Evolutionary conservation across 2,888 invertebrate genomes (phyloP).

Genomic region (Polyommatus iphigenia): DNA sequence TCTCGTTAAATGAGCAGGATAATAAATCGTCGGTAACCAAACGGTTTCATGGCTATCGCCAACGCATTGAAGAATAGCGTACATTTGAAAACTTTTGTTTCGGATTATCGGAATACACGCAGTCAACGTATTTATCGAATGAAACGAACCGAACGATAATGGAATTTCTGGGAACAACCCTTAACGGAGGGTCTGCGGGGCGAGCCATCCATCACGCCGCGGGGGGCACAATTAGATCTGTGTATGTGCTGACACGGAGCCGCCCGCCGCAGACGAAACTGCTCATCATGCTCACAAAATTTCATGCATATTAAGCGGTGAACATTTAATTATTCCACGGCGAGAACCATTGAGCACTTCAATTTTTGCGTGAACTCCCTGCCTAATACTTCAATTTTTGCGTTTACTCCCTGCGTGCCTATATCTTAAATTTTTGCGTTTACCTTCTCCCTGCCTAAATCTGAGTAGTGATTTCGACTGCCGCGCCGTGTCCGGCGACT

Average conservation of each 20-base stretch:
- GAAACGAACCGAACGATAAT: conserved; percentile 66
- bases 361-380: neutral
- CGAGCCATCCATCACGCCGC: conserved; percentile 71
- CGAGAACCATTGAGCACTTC: neutral
- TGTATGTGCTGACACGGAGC: conserved; percentile 76
- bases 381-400: too few relatives aligned
- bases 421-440: too few relatives aligned
- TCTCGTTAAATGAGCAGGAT: neutral
- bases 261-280: conserved; percentile 50
- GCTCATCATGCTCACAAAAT: conserved; percentile 36
- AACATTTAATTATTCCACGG: conserved; percentile 15
- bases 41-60: neutral
- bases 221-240: conserved; percentile 63
- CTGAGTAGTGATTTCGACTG: neutral
- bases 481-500: neutral
- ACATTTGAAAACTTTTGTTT: conserved; percentile 43
- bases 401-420: too few relatives aligned
- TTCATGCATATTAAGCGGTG: conserved; percentile 24
- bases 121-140: conserved; percentile 61
- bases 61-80: conserved; percentile 38
- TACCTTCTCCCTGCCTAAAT: neutral
- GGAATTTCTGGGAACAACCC: conserved; percentile 78
- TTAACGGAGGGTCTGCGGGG: conserved; percentile 62
- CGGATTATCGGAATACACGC: conserved; percentile 49
- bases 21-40: conserved; percentile 23